A percentile compares a stretch with the other conserved stretches of the same genome.
These are phyloP conservation scores for Pseudomyrmex concolor DNA, from an alignment of 1,140 invertebrate genomes.

Conservation along the genomic window DNA sequence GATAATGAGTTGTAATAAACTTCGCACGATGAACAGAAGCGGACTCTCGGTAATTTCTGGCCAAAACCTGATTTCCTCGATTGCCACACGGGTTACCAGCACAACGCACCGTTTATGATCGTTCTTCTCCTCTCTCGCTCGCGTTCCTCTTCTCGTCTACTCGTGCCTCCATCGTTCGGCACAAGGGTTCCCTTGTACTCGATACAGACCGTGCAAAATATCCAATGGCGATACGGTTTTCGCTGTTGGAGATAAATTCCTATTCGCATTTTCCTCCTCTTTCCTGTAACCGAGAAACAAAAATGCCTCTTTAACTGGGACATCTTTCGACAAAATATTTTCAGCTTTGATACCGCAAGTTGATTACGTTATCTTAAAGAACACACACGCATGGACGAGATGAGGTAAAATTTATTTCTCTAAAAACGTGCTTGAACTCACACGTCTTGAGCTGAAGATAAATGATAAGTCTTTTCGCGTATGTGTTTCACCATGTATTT, in stretches of 20 bases:
- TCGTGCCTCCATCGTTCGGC: conserved; percentile 28
- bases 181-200: conserved; percentile 65
- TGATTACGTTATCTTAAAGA: not conserved
- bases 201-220: conserved; percentile 64
- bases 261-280: conserved; percentile 31
- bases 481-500: no score
- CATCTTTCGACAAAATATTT: conserved; percentile 6
- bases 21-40: conserved; percentile 5
- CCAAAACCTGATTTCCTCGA: conserved; percentile 51
- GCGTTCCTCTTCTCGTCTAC: not conserved
- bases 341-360: not conserved
- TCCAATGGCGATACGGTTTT: conserved; percentile 69
- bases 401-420: not conserved
- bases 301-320: conserved; percentile 38
- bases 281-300: not conserved
- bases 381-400: no score
- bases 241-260: conserved; percentile 61
- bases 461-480: no score
- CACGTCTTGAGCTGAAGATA: no score
- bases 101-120: conserved; percentile 53
- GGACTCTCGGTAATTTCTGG: conserved; percentile 37
- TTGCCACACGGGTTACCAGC: conserved; percentile 41
- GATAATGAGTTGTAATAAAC: conserved; percentile 6
- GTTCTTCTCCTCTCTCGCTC: not conserved
- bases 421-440: no score